Evolutionary conservation across 2,113 vertebrate genomes (phyloP), one percentile per base, ranked within the genome.

Genomic region (Dipodomys merriami): DNA sequence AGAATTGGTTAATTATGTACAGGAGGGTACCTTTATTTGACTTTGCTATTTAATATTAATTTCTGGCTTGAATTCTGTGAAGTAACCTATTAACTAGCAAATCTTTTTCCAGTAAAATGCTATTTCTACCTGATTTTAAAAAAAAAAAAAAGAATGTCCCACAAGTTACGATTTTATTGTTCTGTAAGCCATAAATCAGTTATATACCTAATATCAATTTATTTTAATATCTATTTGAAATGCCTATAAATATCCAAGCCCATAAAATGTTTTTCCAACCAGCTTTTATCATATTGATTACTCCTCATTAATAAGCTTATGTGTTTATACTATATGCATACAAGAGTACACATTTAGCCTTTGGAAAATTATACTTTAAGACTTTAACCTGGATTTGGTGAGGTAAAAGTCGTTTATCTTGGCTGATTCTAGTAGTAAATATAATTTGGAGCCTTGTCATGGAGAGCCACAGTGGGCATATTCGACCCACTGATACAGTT

Each of bases 391-490:
- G 76, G 65, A 35, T 92, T 93, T 91, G 20, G 60, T 88, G 69
- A 92, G 16, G 46, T 88, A 86, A 86, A 94, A 86, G 72, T 22
- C 80, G 67, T 90, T 92, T 76, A 84, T 95, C 53, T 81, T 74
- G 91, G 22, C 22, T 89, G 65, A 95, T 91, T 49, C 18, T 25
- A 83, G 25, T n/a, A 46, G 94, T 94, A 93, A 96, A 81, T 69
- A 22, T 86, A 93, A 93, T 90, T 96, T 93, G 68, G 77, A 93
- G 68, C 53, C 76, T 90, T 96, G 83, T 94, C 93, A 81, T 80
- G 8, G 82, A 88, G 27, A 90, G n/a, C 22, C 39, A 6, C 71
- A 64, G 57, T 69, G 35, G 35, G 7, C 27, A 84, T 35, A 20
- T 76, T 60, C 4, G 23, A 83, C 16, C 86, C 86, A 86, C 27